Conservation (phyloP, 2,888 invertebrate genomes). For the Muscina levida region DNA sequence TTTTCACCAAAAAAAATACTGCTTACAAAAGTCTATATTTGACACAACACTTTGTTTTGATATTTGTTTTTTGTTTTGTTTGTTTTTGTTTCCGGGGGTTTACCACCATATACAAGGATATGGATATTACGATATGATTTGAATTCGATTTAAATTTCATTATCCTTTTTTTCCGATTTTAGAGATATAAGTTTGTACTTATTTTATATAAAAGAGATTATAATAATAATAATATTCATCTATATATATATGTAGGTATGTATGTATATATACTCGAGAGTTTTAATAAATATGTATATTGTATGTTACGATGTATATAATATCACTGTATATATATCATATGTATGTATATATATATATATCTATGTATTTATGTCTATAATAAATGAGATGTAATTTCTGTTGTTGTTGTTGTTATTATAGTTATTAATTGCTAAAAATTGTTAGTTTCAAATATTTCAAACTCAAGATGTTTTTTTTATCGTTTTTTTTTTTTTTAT, state of each 20-base stretch:
- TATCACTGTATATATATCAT: slow-evolving; percentile 54
- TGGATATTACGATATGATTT: slow-evolving; percentile 51
- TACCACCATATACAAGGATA: slow-evolving; percentile 43
- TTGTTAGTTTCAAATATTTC: slow-evolving; percentile 68
- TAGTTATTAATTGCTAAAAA: slow-evolving; percentile 67
- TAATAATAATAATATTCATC: slow-evolving; percentile 61
- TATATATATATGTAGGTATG: too few species aligned
- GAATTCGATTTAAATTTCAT: slow-evolving; percentile 27
- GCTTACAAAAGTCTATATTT: slow-evolving; percentile 64
- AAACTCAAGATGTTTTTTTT: too few species aligned
- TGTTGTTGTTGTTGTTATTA: slow-evolving; percentile 28
- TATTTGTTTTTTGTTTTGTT: slow-evolving; percentile 24
- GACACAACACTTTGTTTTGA: slow-evolving; percentile 63
- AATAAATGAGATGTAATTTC: slow-evolving; percentile 32
- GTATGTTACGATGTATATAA: slow-evolving; percentile 71
- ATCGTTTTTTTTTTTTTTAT: slow-evolving; percentile 42
- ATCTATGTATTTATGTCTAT: slow-evolving; percentile 62
- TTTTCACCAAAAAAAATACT: slow-evolving; percentile 50
- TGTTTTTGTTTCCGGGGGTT: slow-evolving; percentile 8
- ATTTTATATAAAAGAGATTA: slow-evolving; percentile 46
- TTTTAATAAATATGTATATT: slow-evolving; percentile 61
- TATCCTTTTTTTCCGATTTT: slow-evolving; percentile 51
- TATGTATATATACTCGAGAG: not conserved
- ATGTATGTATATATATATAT: slow-evolving; percentile 43
- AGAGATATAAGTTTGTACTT: slow-evolving; percentile 69